Conservation (phyloP, 2,113 vertebrate genomes). For the Notarius quadriscutis region DNA sequence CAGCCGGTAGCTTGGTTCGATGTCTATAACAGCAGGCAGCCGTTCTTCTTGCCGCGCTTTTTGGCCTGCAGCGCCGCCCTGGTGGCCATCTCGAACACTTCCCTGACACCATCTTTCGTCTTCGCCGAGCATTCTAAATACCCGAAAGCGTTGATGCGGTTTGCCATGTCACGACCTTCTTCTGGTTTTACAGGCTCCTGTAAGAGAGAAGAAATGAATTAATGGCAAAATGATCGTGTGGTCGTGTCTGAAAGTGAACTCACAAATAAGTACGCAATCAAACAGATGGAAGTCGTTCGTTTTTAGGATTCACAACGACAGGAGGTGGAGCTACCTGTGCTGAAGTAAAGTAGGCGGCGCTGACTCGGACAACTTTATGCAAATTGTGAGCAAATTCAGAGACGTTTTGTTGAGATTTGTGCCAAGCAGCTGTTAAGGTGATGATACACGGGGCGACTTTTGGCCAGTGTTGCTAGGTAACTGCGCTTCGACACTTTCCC, state of each 20-base stretch:
- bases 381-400: too few relatives aligned
- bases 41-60: slow-evolving; percentile 68
- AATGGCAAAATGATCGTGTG: neutral
- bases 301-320: neutral
- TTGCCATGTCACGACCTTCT: slow-evolving; percentile 76
- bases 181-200: slow-evolving; percentile 78
- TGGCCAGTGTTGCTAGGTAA: too few relatives aligned
- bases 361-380: neutral
- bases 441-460: too few relatives aligned
- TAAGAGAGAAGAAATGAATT: slow-evolving; percentile 62
- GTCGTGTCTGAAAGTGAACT: neutral
- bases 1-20: slow-evolving; percentile 29
- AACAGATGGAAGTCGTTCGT: neutral
- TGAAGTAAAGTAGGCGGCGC: neutral
- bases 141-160: slow-evolving; percentile 74
- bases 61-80: slow-evolving; percentile 79
- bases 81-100: slow-evolving; percentile 98
- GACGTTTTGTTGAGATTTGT: neutral
- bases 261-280: neutral
- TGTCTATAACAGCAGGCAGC: slow-evolving; percentile 72
- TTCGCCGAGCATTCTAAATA: slow-evolving; percentile 87
- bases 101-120: slow-evolving; percentile 94
- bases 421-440: too few relatives aligned
- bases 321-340: neutral
- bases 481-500: too few relatives aligned